A percentile compares a stretch with the other conserved stretches of the same genome.
These are phyloP conservation scores for Chromoteleia sp. DNA, from an alignment of 2,888 invertebrate species.

Conservation along the genomic window DNA sequence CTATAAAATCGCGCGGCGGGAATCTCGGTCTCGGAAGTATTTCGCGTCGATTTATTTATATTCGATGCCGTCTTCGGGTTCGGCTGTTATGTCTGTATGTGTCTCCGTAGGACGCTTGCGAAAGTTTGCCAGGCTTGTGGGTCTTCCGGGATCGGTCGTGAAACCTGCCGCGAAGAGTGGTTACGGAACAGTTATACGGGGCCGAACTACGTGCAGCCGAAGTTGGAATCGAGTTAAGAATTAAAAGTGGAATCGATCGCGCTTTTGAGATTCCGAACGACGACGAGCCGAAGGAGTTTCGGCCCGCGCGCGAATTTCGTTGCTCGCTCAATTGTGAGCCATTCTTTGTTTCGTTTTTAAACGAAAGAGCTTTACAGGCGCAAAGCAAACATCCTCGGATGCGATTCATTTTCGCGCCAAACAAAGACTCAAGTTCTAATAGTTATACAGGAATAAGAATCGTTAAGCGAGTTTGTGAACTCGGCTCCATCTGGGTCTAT, in stretches of 20 bases:
- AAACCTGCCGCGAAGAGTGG: slow-evolving; percentile 61
- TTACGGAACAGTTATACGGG: slow-evolving; percentile 64
- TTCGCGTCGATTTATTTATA: slow-evolving; percentile 58
- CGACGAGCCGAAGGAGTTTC: slow-evolving; percentile 33
- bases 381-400: slow-evolving; percentile 30
- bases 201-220: slow-evolving; percentile 64
- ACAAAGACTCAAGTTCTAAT: slow-evolving; percentile 7
- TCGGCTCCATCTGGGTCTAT: background rate
- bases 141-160: slow-evolving; percentile 68
- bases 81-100: slow-evolving; percentile 34
- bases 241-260: slow-evolving; percentile 73
- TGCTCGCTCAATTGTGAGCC: slow-evolving; percentile 24
- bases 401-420: slow-evolving; percentile 13
- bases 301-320: slow-evolving; percentile 43
- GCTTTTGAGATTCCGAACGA: slow-evolving; percentile 60
- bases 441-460: slow-evolving; percentile 23
- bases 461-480: slow-evolving; percentile 12
- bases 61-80: slow-evolving; percentile 34
- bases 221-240: slow-evolving; percentile 74
- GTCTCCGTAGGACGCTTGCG: slow-evolving; percentile 51
- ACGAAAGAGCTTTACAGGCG: slow-evolving; percentile 21
- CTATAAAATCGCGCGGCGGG: slow-evolving; percentile 19
- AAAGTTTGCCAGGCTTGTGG: slow-evolving; percentile 62
- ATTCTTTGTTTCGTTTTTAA: slow-evolving; percentile 53
- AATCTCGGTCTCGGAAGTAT: slow-evolving; percentile 9